Evolutionary conservation across 2,888 invertebrate genomes (phyloP).

Genomic region (Pterostichus niger): DNA sequence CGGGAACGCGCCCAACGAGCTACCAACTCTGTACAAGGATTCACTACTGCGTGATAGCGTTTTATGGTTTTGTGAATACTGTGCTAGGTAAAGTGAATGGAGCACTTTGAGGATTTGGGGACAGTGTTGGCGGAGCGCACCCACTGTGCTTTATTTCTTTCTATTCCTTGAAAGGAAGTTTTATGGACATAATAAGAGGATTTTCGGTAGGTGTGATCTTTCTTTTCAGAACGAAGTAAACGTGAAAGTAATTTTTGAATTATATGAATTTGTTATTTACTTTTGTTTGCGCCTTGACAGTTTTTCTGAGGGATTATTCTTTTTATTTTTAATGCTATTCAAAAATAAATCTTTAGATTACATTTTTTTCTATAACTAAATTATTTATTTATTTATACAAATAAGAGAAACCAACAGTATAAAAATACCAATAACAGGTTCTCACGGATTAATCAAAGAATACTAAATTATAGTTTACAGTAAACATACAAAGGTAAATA

Average conservation of each 20-base stretch:
- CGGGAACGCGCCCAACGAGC: neutral
- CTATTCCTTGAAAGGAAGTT: conserved; percentile 46
- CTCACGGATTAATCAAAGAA: too few relatives aligned
- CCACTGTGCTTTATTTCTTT: conserved; percentile 43
- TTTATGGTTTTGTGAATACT: conserved; percentile 1
- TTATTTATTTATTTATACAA: too few relatives aligned
- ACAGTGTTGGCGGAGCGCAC: neutral
- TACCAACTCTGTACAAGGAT: neutral
- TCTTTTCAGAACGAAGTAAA: conserved; percentile 34
- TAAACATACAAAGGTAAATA: too few relatives aligned
- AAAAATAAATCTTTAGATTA: too few relatives aligned
- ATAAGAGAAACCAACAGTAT: too few relatives aligned
- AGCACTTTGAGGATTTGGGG: neutral
- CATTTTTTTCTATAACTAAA: too few relatives aligned
- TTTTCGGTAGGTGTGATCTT: conserved; percentile 49
- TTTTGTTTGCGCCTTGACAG: conserved; percentile 9
- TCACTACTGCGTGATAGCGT: too few relatives aligned
- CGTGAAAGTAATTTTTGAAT: conserved; percentile 53
- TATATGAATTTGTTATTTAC: conserved; percentile 37
- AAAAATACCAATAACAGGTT: too few relatives aligned
- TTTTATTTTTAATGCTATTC: neutral
- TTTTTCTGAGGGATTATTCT: neutral
- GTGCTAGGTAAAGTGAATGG: neutral
- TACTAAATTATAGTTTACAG: too few relatives aligned
- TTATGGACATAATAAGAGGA: conserved; percentile 59